Percentiles rank a stretch among this genome's conserved stretches.
Evolutionary conservation across 2,113 vertebrate species (phyloP).

Genomic region (Helogale parvula): DNA sequence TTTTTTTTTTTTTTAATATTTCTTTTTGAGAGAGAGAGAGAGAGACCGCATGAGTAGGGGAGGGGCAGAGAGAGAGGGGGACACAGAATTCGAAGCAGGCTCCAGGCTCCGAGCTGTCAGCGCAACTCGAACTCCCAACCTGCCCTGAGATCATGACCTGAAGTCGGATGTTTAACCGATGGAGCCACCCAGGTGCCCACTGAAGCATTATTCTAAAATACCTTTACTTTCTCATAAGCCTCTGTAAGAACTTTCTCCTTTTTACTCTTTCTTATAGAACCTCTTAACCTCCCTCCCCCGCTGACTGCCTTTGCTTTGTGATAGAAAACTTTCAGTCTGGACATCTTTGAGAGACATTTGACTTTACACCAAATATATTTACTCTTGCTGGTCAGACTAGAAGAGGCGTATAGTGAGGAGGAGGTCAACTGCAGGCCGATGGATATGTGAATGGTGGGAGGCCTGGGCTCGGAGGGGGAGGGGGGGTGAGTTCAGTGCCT

Average conservation of each 20-base stretch:
- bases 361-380: not conserved
- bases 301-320: not conserved
- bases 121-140: too few relatives aligned
- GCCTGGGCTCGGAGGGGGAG: not conserved
- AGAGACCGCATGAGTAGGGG: too few relatives aligned
- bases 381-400: not conserved
- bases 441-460: not conserved
- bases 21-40: too few relatives aligned
- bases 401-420: rapidly evolving
- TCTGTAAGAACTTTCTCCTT: not conserved
- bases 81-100: too few relatives aligned
- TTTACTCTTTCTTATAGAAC: not conserved
- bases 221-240: not conserved
- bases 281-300: too few relatives aligned
- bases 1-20: too few relatives aligned
- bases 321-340: not conserved
- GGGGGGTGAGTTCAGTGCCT: not conserved
- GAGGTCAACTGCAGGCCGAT: rapidly evolving
- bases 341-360: not conserved
- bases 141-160: too few relatives aligned
- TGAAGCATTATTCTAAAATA: not conserved
- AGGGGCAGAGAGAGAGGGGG: too few relatives aligned
- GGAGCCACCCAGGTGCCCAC: too few relatives aligned
- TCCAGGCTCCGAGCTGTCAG: too few relatives aligned
- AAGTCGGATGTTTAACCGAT: too few relatives aligned